Conservation (phyloP, 2,888 invertebrate species). For the Diarsia mendica region DNA sequence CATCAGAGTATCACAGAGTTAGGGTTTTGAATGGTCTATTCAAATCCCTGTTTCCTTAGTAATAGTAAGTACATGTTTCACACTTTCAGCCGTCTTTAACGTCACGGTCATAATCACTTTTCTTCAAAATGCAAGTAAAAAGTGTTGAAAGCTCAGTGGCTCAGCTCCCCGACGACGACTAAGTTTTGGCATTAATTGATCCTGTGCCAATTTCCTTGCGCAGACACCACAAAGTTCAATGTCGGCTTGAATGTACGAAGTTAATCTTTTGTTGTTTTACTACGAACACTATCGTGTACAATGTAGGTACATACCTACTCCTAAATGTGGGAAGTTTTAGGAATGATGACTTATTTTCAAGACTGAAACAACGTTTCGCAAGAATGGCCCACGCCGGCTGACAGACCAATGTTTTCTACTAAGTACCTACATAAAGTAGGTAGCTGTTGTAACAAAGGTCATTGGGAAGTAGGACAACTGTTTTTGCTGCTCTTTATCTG, state of each 20-base stretch:
- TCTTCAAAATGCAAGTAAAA: constrained; percentile 36
- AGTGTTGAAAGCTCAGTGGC: constrained; percentile 42
- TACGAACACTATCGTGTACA: constrained; percentile 43
- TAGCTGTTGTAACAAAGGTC: constrained; percentile 84
- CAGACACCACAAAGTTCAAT: constrained; percentile 83
- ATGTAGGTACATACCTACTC: constrained; percentile 17
- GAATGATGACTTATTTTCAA: constrained; percentile 53
- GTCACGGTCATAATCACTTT: constrained; percentile 11
- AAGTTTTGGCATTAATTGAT: constrained; percentile 78
- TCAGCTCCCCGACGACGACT: constrained; percentile 55
- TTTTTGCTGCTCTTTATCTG: constrained; percentile 85
- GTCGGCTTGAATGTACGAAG: constrained; percentile 72
- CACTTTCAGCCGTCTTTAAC: constrained; percentile 49
- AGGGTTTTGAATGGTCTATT: no score
- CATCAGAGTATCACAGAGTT: not conserved
- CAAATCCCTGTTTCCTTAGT: no score
- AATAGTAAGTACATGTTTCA: not conserved
- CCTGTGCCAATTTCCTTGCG: constrained; percentile 83
- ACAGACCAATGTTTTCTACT: constrained; percentile 73
- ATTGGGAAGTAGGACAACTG: constrained; percentile 86
- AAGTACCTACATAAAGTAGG: constrained; percentile 68
- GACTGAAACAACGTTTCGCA: constrained; percentile 56
- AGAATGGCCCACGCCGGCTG: constrained; percentile 55
- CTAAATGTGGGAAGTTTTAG: constrained; percentile 43
- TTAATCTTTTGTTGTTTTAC: constrained; percentile 63